Evolutionary conservation across 1,140 invertebrate genomes (phyloP).

Genomic region (Meloidogyne hapla): DNA sequence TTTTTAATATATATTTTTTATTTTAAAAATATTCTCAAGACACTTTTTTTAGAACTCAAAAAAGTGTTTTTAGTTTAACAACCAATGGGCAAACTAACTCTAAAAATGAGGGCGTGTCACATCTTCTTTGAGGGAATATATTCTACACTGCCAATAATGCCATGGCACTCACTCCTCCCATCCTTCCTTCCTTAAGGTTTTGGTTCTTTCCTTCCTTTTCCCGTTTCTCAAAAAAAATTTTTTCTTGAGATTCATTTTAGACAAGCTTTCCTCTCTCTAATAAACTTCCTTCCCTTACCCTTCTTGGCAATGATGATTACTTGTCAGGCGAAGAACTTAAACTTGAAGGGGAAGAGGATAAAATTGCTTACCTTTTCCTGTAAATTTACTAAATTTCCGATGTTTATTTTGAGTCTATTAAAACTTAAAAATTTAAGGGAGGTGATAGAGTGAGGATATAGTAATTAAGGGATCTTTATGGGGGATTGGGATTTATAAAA

Average conservation of each 20-base stretch:
- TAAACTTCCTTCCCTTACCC: neutral
- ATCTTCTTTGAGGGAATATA: neutral
- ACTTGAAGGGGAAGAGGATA: neutral
- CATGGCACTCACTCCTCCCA: slow-evolving; percentile 1
- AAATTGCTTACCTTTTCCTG: neutral
- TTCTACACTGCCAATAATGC: neutral
- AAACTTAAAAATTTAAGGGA: neutral
- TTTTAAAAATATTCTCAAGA: too few species aligned
- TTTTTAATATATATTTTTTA: too few species aligned
- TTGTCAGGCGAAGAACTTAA: neutral
- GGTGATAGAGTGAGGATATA: too few species aligned
- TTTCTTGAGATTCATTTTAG: neutral
- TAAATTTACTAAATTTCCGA: slow-evolving; percentile 1
- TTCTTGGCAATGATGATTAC: neutral
- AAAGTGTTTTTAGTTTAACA: neutral
- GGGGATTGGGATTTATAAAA: too few species aligned
- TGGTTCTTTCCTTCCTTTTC: slow-evolving; percentile 3
- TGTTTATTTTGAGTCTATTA: neutral
- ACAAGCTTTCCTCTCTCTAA: neutral
- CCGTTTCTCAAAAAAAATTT: neutral
- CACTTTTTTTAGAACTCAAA: neutral
- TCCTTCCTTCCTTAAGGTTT: neutral
- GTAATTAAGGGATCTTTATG: too few species aligned
- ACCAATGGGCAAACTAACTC: neutral
- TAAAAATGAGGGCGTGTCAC: neutral